A percentile compares a stretch with the other conserved stretches of the same genome.
These are phyloP conservation scores for Ptilorrhoa leucosticta DNA, from an alignment of 2,113 vertebrate species.

Conservation along the genomic window DNA sequence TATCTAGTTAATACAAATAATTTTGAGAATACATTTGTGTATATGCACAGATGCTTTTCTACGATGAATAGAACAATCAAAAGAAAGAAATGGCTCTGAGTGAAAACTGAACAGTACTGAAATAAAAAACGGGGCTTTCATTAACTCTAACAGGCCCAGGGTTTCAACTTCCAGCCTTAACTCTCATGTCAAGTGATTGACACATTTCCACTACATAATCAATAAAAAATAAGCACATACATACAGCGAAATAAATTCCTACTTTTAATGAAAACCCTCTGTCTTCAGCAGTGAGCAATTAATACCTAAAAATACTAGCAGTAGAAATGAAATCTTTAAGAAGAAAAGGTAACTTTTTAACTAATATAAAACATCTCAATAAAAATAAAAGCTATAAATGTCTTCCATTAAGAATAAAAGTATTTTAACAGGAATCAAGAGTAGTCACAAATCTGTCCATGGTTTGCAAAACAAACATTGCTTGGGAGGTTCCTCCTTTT, in stretches of 20 bases:
- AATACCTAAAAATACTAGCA: neutral
- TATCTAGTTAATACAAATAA: neutral
- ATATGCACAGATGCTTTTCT: neutral
- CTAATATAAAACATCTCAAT: neutral
- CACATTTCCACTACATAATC: neutral
- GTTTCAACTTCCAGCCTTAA: neutral
- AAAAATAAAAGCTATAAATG: neutral
- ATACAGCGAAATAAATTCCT: neutral
- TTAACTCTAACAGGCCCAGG: neutral
- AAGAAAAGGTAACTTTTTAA: neutral
- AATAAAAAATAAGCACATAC: neutral
- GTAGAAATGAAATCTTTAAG: neutral
- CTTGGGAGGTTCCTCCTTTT: conserved; percentile 2
- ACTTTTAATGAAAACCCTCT: neutral
- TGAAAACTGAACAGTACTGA: neutral
- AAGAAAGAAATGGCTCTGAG: neutral
- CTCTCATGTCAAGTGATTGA: neutral
- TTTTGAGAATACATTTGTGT: neutral
- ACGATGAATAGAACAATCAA: neutral
- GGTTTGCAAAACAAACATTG: neutral
- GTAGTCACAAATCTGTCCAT: neutral
- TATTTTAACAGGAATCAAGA: neutral
- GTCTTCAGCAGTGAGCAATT: neutral
- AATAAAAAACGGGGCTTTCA: neutral
- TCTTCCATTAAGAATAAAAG: neutral